These are phyloP conservation scores for Drosophila nigrodunni DNA, from an alignment of 1,140 invertebrate genomes.

Conservation along the genomic window DNA sequence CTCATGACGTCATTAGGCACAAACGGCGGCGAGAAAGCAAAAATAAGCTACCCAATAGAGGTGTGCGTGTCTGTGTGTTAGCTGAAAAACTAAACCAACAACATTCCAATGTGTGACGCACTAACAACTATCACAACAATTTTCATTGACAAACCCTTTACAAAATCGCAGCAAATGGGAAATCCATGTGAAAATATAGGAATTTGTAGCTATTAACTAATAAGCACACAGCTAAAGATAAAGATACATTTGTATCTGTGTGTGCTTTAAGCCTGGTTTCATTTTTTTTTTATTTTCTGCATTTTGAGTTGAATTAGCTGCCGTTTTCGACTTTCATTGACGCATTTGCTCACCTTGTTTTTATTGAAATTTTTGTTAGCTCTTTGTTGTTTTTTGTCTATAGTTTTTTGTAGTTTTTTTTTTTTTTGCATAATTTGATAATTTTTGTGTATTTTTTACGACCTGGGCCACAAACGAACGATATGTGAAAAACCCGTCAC, in stretches of 20 bases:
- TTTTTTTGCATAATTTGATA: constrained; percentile 69
- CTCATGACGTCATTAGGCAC: constrained; percentile 8
- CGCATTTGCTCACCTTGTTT: constrained; percentile 79
- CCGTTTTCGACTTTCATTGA: constrained; percentile 70
- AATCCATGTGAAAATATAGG: neutral
- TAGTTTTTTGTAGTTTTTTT: constrained; percentile 1
- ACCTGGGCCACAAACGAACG: neutral
- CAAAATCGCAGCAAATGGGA: neutral
- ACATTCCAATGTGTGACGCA: constrained; percentile 71
- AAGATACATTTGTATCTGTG: neutral
- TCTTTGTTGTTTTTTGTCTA: constrained; percentile 41
- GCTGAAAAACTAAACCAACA: constrained; percentile 62
- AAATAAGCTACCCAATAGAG: neutral
- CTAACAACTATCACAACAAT: constrained; percentile 30
- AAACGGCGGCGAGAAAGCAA: constrained; percentile 9
- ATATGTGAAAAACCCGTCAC: constrained; percentile 27
- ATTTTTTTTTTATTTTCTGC: constrained; percentile 23
- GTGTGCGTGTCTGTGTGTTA: neutral
- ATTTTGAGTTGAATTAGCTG: constrained; percentile 60
- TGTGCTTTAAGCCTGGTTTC: constrained; percentile 33
- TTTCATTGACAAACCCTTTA: constrained; percentile 55
- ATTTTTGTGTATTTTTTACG: constrained; percentile 46
- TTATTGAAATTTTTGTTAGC: constrained; percentile 61
- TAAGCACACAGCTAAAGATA: neutral
- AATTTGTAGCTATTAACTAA: constrained; percentile 25